phyloP scores from a whole-genome alignment of 2,113 vertebrate species.

The Elachura formosa region DNA sequence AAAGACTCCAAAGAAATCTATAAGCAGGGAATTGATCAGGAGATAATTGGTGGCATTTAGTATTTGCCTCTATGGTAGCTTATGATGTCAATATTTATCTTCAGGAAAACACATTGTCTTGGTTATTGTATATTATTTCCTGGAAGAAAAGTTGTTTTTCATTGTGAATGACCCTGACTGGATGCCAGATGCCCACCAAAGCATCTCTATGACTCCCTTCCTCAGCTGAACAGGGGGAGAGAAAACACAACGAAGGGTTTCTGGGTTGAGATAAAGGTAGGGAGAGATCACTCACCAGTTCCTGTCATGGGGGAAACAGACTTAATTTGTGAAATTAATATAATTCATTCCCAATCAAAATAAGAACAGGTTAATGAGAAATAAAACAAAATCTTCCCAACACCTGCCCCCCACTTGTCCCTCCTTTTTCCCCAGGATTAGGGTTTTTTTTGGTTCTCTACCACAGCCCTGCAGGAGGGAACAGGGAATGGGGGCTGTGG shows the following conservation, averaged over 20 bases:
- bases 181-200: background rate
- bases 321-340: background rate
- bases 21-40: background rate
- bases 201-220: background rate
- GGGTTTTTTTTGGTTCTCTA: background rate
- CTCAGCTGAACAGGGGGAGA: background rate
- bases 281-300: background rate
- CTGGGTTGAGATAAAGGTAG: background rate
- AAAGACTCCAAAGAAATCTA: background rate
- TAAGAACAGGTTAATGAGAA: background rate
- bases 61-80: background rate
- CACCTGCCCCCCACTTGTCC: background rate
- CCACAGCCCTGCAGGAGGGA: background rate
- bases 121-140: background rate
- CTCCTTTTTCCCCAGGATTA: background rate
- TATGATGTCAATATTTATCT: background rate
- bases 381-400: background rate
- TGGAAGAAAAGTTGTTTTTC: background rate
- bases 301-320: background rate
- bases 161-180: background rate
- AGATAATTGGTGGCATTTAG: background rate
- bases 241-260: background rate
- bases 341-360: background rate
- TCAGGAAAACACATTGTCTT: background rate
- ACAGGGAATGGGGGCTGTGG: background rate